phyloP scores from a whole-genome alignment of 2,113 vertebrate genomes.

The Muntiacus muntjak region DNA sequence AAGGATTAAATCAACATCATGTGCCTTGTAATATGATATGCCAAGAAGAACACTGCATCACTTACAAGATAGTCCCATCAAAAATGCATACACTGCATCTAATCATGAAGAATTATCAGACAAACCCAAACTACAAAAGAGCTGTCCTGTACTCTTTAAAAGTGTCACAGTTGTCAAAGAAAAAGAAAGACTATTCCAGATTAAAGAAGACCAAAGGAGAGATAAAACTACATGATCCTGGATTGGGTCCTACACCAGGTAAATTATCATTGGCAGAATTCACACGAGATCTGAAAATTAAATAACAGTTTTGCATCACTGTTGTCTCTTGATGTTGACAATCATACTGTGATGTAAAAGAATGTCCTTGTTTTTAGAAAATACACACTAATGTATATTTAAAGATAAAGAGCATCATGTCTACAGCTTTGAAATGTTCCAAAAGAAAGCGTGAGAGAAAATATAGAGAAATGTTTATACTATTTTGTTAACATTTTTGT shows the following conservation, averaged over 20 bases:
- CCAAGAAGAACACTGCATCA: background rate
- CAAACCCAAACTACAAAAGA: background rate
- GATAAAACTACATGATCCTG: background rate
- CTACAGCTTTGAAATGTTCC: background rate
- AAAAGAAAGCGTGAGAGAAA: background rate
- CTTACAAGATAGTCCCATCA: background rate
- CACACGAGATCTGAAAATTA: background rate
- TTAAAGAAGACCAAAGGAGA: background rate
- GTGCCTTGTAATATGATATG: background rate
- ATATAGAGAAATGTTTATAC: background rate
- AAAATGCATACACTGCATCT: background rate
- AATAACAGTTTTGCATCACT: background rate
- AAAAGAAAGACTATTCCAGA: background rate
- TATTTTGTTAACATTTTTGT: background rate
- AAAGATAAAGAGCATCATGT: background rate
- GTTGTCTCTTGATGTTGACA: background rate
- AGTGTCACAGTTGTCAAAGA: background rate
- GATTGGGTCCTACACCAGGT: background rate
- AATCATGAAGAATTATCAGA: background rate
- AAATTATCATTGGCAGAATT: background rate
- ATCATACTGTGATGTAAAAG: background rate
- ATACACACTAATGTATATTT: background rate
- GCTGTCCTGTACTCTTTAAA: background rate
- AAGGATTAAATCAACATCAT: background rate
- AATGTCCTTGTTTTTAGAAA: background rate